These are phyloP conservation scores for Hyppa rectilinea DNA, from an alignment of 2,888 invertebrate species.

Conservation along the genomic window DNA sequence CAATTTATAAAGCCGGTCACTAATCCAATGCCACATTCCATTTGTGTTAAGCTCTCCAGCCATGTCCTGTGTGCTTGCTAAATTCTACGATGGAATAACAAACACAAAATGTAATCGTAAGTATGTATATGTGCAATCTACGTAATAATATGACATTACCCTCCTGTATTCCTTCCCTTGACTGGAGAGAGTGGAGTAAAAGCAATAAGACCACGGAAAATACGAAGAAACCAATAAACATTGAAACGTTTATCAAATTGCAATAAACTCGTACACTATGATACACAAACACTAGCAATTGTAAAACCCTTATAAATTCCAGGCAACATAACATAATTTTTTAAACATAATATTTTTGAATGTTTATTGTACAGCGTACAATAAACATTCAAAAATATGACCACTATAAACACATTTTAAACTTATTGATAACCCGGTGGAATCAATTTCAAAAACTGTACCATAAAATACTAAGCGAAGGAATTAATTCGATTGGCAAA, in stretches of 20 bases:
- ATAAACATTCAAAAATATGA: constrained; percentile 67
- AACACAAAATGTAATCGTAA: constrained; percentile 15
- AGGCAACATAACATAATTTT: constrained; percentile 49
- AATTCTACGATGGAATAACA: constrained; percentile 15
- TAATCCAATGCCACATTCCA: background rate
- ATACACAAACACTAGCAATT: constrained; percentile 51
- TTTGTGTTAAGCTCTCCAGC: constrained; percentile 16
- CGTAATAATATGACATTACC: constrained; percentile 30
- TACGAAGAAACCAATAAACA: constrained; percentile 48
- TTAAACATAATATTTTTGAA: too few relatives aligned
- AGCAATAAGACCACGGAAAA: constrained; percentile 43
- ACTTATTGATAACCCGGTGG: constrained; percentile 79
- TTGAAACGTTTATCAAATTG: constrained; percentile 55
- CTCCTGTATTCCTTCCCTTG: background rate
- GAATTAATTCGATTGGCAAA: constrained; percentile 89
- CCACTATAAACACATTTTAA: constrained; percentile 72
- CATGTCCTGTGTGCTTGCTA: background rate
- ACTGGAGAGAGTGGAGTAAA: constrained; percentile 32
- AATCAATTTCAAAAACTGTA: constrained; percentile 88
- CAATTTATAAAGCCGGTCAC: background rate
- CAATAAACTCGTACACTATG: constrained; percentile 50
- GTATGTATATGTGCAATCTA: background rate
- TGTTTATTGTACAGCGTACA: too few relatives aligned
- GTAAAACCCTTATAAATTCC: constrained; percentile 45
- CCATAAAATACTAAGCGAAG: constrained; percentile 85